phyloP scores from a whole-genome alignment of 2,797 vertebrate species.

The Esox lucius region DNA sequence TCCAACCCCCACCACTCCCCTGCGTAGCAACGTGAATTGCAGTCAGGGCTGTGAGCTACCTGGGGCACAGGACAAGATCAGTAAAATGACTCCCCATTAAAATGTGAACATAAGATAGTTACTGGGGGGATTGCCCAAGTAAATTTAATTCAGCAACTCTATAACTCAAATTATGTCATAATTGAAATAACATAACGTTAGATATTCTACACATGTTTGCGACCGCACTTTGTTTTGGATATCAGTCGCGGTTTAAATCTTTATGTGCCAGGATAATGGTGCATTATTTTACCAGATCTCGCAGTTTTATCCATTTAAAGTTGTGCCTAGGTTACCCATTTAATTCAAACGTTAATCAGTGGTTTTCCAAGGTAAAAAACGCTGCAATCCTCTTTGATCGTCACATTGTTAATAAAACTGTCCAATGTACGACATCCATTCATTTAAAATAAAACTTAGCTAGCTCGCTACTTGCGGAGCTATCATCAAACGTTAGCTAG shows the following conservation, averaged over 20 bases:
- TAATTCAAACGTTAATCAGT: background rate
- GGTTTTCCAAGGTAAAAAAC: background rate
- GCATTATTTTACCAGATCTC: background rate
- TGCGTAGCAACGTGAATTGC: slow-evolving; percentile 14
- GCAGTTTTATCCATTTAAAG: background rate
- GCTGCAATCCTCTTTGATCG: background rate
- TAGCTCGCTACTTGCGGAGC: background rate
- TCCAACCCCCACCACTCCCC: slow-evolving; percentile 45
- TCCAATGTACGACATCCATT: slow-evolving; percentile 4
- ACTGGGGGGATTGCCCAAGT: too few species aligned
- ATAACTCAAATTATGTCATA: background rate
- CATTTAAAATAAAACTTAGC: background rate
- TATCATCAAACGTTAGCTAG: background rate
- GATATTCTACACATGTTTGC: background rate
- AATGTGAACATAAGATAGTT: background rate
- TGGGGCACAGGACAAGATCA: slow-evolving; percentile 60
- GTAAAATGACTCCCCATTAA: slow-evolving; percentile 45
- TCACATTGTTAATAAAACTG: slow-evolving; percentile 5
- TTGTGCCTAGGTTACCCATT: background rate
- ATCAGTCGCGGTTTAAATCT: background rate
- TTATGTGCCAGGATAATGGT: background rate
- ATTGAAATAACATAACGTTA: background rate
- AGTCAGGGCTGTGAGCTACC: slow-evolving; percentile 40
- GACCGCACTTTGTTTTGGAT: background rate
- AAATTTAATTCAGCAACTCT: too few species aligned